Evolutionary conservation across 2,113 vertebrate species (phyloP).

Genomic region (Capricornis sumatraensis): DNA sequence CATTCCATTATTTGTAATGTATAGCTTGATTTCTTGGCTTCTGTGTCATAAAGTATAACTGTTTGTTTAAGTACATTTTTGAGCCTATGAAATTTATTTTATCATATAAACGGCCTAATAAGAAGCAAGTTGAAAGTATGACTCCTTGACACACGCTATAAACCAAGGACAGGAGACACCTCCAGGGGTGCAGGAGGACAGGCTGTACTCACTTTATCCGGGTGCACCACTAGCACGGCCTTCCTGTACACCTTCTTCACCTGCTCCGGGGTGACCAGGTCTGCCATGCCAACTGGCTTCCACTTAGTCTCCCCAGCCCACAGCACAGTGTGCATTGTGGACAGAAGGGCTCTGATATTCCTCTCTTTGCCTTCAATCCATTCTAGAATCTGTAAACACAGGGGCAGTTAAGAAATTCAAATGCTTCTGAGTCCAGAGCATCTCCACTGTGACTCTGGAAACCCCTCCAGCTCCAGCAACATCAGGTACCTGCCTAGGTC

Average conservation of each 20-base stretch:
- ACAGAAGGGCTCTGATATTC: constrained; percentile 96
- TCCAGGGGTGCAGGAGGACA: fast-evolving
- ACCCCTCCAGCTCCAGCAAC: not conserved
- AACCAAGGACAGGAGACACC: not conserved
- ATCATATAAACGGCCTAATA: not conserved
- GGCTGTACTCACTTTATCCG: constrained; percentile 91
- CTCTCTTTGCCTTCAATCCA: constrained; percentile 99
- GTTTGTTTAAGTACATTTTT: not conserved
- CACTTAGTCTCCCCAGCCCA: constrained; percentile 98
- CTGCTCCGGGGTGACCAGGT: constrained; percentile 97
- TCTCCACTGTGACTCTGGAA: not conserved
- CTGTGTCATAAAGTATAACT: not conserved
- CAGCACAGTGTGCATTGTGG: constrained; percentile 97
- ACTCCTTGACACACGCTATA: not conserved
- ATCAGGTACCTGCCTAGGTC: not conserved
- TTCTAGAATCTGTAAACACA: constrained; percentile 89
- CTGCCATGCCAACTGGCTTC: constrained; percentile 97
- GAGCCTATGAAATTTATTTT: not conserved
- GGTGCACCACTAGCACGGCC: constrained; percentile 97
- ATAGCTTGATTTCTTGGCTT: not conserved
- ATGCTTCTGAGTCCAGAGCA: not conserved
- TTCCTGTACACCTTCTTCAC: constrained; percentile 97
- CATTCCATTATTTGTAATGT: not conserved
- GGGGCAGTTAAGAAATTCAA: not conserved
- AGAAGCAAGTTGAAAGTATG: not conserved